Percentiles rank a stretch among this genome's conserved stretches.
Evolutionary conservation across 2,113 vertebrate genomes (phyloP).

Genomic region (Halcyon malimbica): DNA sequence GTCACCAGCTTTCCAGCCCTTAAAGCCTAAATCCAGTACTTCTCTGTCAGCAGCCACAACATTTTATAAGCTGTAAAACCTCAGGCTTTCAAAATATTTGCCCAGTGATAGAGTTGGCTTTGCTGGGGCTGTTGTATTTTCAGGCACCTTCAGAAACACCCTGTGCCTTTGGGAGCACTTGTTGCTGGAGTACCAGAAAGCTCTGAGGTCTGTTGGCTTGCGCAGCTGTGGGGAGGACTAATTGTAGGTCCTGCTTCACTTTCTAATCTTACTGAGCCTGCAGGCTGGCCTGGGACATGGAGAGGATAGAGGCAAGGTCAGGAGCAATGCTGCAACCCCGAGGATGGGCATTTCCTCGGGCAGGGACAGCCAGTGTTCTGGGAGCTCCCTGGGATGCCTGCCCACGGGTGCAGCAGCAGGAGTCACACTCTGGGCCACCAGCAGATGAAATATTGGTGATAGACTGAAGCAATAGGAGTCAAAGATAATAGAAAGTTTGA

Average conservation of each 20-base stretch:
- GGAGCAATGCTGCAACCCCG: not conserved
- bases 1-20: not conserved
- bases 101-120: not conserved
- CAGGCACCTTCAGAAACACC: not conserved
- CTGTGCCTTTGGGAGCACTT: not conserved
- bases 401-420: not conserved
- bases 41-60: not conserved
- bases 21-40: not conserved
- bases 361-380: not conserved
- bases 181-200: not conserved
- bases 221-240: not conserved
- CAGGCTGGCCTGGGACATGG: rapidly evolving
- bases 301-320: not conserved
- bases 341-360: not conserved
- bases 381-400: not conserved
- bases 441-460: not conserved
- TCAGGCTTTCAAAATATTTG: not conserved
- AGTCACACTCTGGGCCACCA: rapidly evolving
- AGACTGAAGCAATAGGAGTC: not conserved
- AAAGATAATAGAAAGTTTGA: not conserved
- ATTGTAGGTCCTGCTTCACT: not conserved
- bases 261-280: not conserved
- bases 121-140: not conserved
- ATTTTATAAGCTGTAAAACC: not conserved
- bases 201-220: not conserved